phyloP scores from a whole-genome alignment of 2,113 vertebrate species.

The Promerops cafer region DNA sequence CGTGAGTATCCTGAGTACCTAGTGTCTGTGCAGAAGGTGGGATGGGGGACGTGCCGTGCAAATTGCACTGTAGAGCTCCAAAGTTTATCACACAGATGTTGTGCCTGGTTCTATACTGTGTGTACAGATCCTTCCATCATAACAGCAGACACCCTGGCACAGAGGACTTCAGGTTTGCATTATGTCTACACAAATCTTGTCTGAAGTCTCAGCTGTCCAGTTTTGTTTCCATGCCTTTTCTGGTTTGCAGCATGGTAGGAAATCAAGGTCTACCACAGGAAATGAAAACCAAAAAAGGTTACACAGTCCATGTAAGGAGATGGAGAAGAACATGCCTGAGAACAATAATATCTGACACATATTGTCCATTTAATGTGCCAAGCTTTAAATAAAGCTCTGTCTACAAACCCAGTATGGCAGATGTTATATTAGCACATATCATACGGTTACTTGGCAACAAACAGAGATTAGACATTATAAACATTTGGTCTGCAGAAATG shows the following conservation, averaged over 20 bases:
- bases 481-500: constrained; percentile 46
- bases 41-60: background rate
- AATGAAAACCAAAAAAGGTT: background rate
- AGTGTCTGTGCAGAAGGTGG: background rate
- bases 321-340: background rate
- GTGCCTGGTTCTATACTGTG: background rate
- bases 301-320: background rate
- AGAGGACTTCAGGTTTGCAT: background rate
- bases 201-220: background rate
- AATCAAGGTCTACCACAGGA: background rate
- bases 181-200: background rate
- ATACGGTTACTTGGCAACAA: constrained; percentile 57
- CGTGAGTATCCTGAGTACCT: background rate
- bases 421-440: constrained; percentile 45
- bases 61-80: background rate
- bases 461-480: constrained; percentile 25
- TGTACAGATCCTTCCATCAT: background rate
- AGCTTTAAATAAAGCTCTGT: constrained; percentile 50
- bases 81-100: background rate
- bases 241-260: background rate
- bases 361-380: background rate
- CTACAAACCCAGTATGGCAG: constrained; percentile 21
- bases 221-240: background rate
- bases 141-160: background rate
- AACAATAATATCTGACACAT: background rate